Conservation (phyloP, 2,113 vertebrate genomes). For the Passer domesticus region DNA sequence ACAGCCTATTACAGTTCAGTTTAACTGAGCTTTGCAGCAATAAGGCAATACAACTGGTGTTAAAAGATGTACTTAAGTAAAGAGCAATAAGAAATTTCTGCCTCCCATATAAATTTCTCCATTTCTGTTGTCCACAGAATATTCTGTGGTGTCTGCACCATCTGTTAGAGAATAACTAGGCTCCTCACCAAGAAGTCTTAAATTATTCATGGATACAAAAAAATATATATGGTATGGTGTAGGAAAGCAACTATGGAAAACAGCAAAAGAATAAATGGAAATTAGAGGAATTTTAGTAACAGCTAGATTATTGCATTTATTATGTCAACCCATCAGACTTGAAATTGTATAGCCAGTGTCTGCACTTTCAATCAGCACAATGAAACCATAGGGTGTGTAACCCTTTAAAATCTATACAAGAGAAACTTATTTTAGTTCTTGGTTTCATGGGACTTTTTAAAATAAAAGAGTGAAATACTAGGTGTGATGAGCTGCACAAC, state of each 20-base stretch:
- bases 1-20: neutral
- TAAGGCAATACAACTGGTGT: neutral
- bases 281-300: neutral
- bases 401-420: neutral
- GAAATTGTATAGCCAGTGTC: neutral
- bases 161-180: neutral
- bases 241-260: neutral
- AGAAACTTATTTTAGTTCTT: neutral
- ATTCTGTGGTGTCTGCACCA: accelerated
- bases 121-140: neutral
- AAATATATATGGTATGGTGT: neutral
- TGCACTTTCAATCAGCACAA: neutral
- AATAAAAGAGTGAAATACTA: neutral
- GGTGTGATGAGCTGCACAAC: neutral
- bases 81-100: neutral
- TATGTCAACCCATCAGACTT: neutral
- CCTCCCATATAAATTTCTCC: neutral
- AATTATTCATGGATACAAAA: neutral
- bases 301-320: neutral
- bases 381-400: accelerated
- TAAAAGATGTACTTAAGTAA: neutral
- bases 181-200: neutral
- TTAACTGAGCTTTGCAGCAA: neutral
- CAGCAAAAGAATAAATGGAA: neutral
- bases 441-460: neutral